These are phyloP conservation scores for Macquaria australasica DNA, from an alignment of 2,113 vertebrate genomes.

Conservation along the genomic window DNA sequence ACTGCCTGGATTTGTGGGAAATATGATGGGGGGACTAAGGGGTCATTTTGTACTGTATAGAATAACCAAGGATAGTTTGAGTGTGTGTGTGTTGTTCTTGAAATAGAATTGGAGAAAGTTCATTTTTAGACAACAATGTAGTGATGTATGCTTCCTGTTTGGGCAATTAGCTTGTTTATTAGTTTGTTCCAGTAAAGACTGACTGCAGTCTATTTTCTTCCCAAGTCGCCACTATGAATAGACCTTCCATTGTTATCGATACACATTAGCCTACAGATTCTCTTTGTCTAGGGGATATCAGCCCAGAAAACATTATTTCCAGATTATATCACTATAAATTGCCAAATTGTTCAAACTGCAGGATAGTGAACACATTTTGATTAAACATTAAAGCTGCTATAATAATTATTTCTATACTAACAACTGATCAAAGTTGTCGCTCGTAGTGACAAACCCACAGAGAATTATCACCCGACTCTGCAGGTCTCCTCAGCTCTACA, in stretches of 20 bases:
- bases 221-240: background rate
- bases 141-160: slow-evolving; percentile 13
- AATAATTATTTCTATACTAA: background rate
- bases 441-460: background rate
- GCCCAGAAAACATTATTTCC: background rate
- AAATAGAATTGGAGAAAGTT: background rate
- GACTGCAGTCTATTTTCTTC: background rate
- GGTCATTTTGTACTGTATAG: background rate
- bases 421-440: background rate
- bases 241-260: background rate
- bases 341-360: background rate
- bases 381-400: background rate
- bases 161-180: background rate
- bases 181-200: slow-evolving; percentile 1
- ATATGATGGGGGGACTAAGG: background rate
- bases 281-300: background rate
- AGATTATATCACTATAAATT: background rate
- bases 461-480: too few relatives aligned
- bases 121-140: background rate
- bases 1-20: background rate
- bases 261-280: background rate
- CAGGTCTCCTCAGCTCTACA: background rate
- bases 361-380: background rate
- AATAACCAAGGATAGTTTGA: background rate
- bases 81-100: background rate